phyloP scores from a whole-genome alignment of 2,888 invertebrate species.

The Altica lythri region DNA sequence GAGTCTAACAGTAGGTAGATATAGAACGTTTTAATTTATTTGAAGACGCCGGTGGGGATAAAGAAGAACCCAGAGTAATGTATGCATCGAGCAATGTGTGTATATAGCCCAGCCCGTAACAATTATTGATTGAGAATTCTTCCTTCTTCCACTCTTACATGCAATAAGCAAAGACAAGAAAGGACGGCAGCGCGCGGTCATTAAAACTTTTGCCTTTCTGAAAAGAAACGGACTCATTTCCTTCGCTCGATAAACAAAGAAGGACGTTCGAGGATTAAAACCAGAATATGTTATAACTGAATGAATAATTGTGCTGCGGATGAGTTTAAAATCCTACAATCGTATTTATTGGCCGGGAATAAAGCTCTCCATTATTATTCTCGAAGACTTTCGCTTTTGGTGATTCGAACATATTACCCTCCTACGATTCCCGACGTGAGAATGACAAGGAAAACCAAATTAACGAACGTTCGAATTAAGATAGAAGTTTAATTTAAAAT shows the following conservation, averaged over 20 bases:
- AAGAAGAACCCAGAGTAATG: slow-evolving; percentile 33
- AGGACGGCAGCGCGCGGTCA: slow-evolving; percentile 47
- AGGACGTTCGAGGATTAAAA: slow-evolving; percentile 52
- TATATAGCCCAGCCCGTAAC: slow-evolving; percentile 60
- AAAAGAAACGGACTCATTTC: slow-evolving; percentile 56
- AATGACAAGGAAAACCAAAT: slow-evolving; percentile 44
- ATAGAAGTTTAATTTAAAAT: slow-evolving; percentile 51
- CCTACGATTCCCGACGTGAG: slow-evolving; percentile 21
- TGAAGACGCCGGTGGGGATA: slow-evolving; percentile 24
- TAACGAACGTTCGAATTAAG: slow-evolving; percentile 51
- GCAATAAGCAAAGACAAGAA: slow-evolving; percentile 54
- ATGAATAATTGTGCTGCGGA: slow-evolving; percentile 58
- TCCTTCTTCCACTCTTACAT: slow-evolving; percentile 59
- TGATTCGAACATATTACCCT: slow-evolving; percentile 31
- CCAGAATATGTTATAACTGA: slow-evolving; percentile 58
- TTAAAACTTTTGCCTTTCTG: slow-evolving; percentile 57
- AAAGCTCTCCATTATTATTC: slow-evolving; percentile 54
- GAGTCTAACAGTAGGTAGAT: slow-evolving; percentile 8
- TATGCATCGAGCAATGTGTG: slow-evolving; percentile 41
- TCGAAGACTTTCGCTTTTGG: slow-evolving; percentile 42
- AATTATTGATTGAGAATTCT: slow-evolving; percentile 74
- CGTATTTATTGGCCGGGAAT: slow-evolving; percentile 56
- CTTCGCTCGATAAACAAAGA: slow-evolving; percentile 55
- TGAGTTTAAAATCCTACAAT: slow-evolving; percentile 56
- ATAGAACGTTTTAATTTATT: slow-evolving; percentile 26